These are phyloP conservation scores for Patella caerulea DNA, from an alignment of 2,888 invertebrate species.

Conservation along the genomic window DNA sequence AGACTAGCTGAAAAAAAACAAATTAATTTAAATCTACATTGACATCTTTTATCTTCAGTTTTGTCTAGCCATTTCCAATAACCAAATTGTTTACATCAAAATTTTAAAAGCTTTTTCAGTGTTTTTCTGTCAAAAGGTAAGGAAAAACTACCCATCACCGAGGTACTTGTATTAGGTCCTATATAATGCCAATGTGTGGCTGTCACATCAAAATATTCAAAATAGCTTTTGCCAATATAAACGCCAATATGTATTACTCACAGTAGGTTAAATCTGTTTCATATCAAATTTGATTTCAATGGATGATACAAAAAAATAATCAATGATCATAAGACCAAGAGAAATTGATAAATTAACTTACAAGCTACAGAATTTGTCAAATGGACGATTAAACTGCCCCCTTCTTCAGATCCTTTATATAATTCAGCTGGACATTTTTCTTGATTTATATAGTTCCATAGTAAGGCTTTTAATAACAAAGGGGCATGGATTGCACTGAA, in stretches of 20 bases:
- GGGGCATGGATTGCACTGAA: constrained; percentile 81
- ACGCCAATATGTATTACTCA: no score
- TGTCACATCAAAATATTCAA: no score
- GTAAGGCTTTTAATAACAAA: constrained; percentile 83
- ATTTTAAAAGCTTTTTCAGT: not conserved
- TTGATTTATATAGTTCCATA: constrained; percentile 76
- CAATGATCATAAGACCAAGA: no score
- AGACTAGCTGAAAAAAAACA: constrained; percentile 66
- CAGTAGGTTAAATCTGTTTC: not conserved
- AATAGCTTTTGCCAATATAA: no score
- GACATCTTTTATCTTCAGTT: not conserved
- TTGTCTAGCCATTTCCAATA: not conserved
- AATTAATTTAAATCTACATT: not conserved
- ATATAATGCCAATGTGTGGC: no score
- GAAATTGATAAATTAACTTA: constrained; percentile 42
- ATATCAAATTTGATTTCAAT: not conserved
- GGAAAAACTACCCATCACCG: no score
- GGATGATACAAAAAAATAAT: no score
- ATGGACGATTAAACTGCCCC: constrained; percentile 53
- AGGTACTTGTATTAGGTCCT: no score
- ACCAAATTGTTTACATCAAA: not conserved
- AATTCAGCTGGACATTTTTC: constrained; percentile 67
- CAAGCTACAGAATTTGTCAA: constrained; percentile 65
- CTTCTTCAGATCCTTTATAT: constrained; percentile 52
- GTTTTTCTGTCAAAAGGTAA: no score